phyloP scores from a whole-genome alignment of 2,888 invertebrate genomes.

The Diogma glabrata region DNA sequence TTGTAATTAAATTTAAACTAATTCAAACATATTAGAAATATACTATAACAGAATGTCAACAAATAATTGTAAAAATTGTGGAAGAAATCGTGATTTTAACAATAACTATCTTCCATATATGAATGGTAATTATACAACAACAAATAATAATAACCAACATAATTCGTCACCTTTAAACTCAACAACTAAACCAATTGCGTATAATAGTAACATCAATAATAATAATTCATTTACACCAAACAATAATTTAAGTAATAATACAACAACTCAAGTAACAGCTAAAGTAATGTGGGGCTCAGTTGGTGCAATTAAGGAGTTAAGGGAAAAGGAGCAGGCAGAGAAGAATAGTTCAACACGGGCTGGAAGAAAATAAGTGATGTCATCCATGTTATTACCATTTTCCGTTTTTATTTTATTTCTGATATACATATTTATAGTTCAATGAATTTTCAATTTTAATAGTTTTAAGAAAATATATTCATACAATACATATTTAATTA shows the following conservation, averaged over 20 bases:
- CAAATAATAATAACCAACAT: constrained; percentile 27
- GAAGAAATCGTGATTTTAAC: constrained; percentile 38
- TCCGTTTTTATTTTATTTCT: too few relatives aligned
- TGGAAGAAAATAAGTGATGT: constrained; percentile 32
- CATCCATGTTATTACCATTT: too few relatives aligned
- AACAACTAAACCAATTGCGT: constrained; percentile 11
- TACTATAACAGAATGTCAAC: constrained; percentile 14
- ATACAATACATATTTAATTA: too few relatives aligned
- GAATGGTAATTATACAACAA: constrained; percentile 32
- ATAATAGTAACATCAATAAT: constrained; percentile 5
- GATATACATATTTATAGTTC: too few relatives aligned
- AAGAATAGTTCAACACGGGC: constrained; percentile 39
- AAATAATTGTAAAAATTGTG: constrained; percentile 37
- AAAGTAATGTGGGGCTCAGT: constrained; percentile 64
- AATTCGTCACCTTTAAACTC: constrained; percentile 24
- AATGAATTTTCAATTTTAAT: too few relatives aligned
- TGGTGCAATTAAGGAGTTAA: constrained; percentile 59
- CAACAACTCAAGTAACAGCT: constrained; percentile 46
- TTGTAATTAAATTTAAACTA: too few relatives aligned
- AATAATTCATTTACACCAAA: constrained; percentile 17
- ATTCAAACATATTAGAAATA: constrained; percentile 11
- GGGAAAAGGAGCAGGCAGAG: constrained; percentile 56
- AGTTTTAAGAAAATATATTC: too few relatives aligned
- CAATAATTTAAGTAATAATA: constrained; percentile 19
- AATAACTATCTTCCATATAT: constrained; percentile 37